Conservation (phyloP, 2,113 vertebrate genomes). For the Beaufortia kweichowensis region DNA sequence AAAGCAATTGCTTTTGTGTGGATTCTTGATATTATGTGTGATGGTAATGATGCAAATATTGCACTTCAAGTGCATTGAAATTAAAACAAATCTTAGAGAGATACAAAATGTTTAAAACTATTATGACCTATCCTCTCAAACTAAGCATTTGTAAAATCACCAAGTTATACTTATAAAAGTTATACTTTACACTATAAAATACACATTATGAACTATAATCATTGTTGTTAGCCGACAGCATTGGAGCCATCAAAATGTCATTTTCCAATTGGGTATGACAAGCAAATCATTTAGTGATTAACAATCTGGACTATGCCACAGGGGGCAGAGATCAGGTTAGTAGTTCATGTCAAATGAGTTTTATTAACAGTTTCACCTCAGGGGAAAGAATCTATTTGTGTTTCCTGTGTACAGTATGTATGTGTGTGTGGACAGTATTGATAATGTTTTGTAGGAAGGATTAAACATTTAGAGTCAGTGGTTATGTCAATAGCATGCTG, state of each 20-base stretch:
- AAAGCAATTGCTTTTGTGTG: too few relatives aligned
- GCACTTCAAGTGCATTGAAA: too few relatives aligned
- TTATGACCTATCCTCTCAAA: too few relatives aligned
- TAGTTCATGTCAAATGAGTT: constrained; percentile 9
- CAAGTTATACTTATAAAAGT: too few relatives aligned
- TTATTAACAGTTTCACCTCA: constrained; percentile 8
- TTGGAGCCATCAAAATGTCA: constrained; percentile 19
- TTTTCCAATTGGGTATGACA: constrained; percentile 20
- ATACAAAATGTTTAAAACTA: too few relatives aligned
- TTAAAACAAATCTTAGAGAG: too few relatives aligned
- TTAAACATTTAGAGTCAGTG: not conserved
- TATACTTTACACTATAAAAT: too few relatives aligned
- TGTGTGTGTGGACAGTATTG: constrained; percentile 33
- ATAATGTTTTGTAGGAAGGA: constrained; percentile 27
- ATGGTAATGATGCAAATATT: too few relatives aligned
- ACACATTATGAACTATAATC: not conserved
- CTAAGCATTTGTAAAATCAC: too few relatives aligned
- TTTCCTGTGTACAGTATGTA: constrained; percentile 3
- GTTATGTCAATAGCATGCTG: constrained; percentile 35
- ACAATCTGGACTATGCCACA: constrained; percentile 20
- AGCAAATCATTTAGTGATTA: constrained; percentile 31
- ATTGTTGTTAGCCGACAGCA: not conserved
- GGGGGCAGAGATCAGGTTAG: constrained; percentile 18
- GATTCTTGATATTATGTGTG: too few relatives aligned
- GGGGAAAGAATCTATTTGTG: not conserved